Base-by-base conservation (phyloP, 2,113 vertebrate genomes). In the Cebidichthys violaceus region DNA sequence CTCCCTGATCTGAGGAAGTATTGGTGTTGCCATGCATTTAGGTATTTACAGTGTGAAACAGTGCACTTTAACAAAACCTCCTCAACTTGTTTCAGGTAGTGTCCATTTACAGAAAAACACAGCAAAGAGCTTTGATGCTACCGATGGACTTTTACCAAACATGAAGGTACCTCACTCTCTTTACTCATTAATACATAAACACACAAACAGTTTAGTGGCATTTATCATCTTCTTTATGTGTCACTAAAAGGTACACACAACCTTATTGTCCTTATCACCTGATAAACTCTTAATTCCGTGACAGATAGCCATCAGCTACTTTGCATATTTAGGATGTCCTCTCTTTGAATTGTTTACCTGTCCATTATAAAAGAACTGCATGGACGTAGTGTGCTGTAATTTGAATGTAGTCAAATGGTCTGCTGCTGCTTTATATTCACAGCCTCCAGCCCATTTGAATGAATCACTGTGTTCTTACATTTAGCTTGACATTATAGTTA, bases 51-150 rank as follows among this genome's bases (percentile, higher is more conserved):
- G 20, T 35, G 68, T 83, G 73, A 35, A 85, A 84, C 54, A 1
- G 29, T 47, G 59, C 22, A 47, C 72, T 64, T 43, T 55, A 33
- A 81, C 50, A 35, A 73, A 81, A 64, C 68, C 65, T 62, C 68
- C 61, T 64, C 18, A 3, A 68, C 81, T 81, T 75, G 57, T 93
- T 92, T 83, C 84, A 95, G 94, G 93, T 17, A 72, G 73, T 74
- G 61, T 87, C 75, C 60, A 45, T 35, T 86, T 83, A 54, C 87
- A 90, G 72, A 92, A 73, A 35, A 78, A 54, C 50, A 15, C 67
- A 17, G 8, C 45, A 4, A 66, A 14, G 6, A 90, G 55, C 68
- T 76, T 77, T 10, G 86, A 79, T 29, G 64, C 68, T 10, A 1
- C 31, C 41, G 83, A 91, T 35, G 86, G 84, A 83, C 9, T 4